Percentiles rank a stretch among this genome's conserved stretches.
Conservation (phyloP, 2,797 vertebrate genomes). For the Staurois parvus region DNA sequence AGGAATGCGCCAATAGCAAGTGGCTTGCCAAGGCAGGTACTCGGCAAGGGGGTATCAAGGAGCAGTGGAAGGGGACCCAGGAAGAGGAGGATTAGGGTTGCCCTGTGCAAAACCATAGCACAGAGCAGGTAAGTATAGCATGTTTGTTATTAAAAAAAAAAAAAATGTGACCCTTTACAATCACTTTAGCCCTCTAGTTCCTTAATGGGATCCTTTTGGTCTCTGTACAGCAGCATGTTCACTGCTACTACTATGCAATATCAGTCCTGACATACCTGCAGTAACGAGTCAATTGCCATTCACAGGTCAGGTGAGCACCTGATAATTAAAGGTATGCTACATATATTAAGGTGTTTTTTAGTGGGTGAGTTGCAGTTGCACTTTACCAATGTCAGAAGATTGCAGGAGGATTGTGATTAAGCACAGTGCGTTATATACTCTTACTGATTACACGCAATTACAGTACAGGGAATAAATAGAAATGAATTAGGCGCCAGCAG, state of each 20-base stretch:
- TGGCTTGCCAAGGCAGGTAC: too few relatives aligned
- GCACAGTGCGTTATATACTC: slow-evolving; percentile 15
- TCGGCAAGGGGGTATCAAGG: too few relatives aligned
- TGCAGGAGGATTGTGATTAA: slow-evolving; percentile 7
- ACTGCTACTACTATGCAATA: neutral
- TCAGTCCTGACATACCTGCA: neutral
- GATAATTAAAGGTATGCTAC: neutral
- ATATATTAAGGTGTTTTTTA: neutral
- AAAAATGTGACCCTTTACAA: too few relatives aligned
- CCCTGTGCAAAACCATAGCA: too few relatives aligned
- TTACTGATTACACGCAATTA: slow-evolving; percentile 27
- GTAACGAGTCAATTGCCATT: neutral
- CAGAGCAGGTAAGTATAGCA: too few relatives aligned
- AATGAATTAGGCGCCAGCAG: slow-evolving; percentile 42
- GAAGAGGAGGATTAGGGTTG: too few relatives aligned
- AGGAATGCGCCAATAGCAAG: too few relatives aligned
- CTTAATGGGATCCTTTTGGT: neutral
- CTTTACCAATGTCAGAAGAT: neutral
- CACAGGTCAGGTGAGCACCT: neutral
- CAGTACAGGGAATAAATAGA: slow-evolving; percentile 36
- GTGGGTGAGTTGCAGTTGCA: neutral
- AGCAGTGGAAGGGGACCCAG: too few relatives aligned
- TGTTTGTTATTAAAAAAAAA: too few relatives aligned
- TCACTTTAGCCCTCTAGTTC: too few relatives aligned
- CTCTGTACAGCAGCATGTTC: neutral